Percentiles rank a stretch among this genome's conserved stretches.
These are phyloP conservation scores for Globia sparganii DNA, from an alignment of 2,888 invertebrate genomes.

Conservation along the genomic window DNA sequence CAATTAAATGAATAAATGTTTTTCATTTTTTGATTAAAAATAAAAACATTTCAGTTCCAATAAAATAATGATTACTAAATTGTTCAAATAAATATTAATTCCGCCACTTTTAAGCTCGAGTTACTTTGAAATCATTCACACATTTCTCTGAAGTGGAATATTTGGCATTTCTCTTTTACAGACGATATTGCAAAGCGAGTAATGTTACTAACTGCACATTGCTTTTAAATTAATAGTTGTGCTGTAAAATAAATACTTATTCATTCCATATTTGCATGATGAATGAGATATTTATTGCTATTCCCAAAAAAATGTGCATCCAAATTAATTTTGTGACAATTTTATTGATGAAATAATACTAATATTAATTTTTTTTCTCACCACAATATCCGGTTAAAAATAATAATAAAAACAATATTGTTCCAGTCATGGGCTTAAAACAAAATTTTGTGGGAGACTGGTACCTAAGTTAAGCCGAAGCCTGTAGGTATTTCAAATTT, in stretches of 20 bases:
- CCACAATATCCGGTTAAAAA: too few relatives aligned
- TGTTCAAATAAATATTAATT: background rate
- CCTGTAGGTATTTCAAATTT: too few relatives aligned
- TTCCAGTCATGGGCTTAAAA: too few relatives aligned
- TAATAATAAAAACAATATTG: too few relatives aligned
- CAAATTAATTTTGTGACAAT: background rate
- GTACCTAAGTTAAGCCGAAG: too few relatives aligned
- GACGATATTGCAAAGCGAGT: background rate
- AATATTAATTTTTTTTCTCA: too few relatives aligned
- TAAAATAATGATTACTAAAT: background rate
- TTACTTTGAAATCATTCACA: background rate
- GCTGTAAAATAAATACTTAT: background rate
- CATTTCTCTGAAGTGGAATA: background rate
- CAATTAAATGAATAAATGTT: too few relatives aligned
- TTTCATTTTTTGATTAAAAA: too few relatives aligned
- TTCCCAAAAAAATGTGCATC: background rate
- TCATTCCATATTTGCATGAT: background rate
- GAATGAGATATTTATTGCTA: background rate
- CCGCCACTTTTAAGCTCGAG: background rate
- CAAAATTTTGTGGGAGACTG: too few relatives aligned
- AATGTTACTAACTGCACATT: background rate
- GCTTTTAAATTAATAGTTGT: background rate
- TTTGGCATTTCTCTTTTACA: background rate
- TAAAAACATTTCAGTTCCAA: background rate
- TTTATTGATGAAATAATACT: background rate